Conservation (phyloP, 2,888 invertebrate genomes). For the Macrosiphum euphorbiae region DNA sequence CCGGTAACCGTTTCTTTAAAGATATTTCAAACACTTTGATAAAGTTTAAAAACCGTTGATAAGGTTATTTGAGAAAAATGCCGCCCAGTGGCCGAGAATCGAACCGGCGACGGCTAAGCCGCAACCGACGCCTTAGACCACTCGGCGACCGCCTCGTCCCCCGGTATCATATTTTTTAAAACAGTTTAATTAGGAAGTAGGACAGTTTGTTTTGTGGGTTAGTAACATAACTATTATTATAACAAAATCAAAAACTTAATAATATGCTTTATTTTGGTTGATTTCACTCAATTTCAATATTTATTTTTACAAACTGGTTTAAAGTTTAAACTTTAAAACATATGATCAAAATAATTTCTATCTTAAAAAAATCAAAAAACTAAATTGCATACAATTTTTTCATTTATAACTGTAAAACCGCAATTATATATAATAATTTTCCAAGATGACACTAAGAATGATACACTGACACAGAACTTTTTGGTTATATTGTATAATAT, state of each 20-base stretch:
- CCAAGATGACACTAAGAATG: too few relatives aligned
- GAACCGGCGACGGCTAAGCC: too few relatives aligned
- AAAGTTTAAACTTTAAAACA: neutral
- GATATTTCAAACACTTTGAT: too few relatives aligned
- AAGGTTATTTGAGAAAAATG: too few relatives aligned
- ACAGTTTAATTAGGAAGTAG: too few relatives aligned
- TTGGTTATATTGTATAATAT: neutral
- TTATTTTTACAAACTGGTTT: neutral
- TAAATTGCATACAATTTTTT: too few relatives aligned
- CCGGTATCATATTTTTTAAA: neutral
- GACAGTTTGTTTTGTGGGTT: neutral
- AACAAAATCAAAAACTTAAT: neutral
- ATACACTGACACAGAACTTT: too few relatives aligned
- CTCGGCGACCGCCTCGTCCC: too few relatives aligned
- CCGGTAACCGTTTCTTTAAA: neutral
- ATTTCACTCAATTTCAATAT: neutral
- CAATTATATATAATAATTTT: too few relatives aligned
- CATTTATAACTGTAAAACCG: too few relatives aligned
- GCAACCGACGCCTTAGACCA: too few relatives aligned
- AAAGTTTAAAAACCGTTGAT: neutral
- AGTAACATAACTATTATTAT: neutral
- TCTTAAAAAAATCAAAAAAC: neutral
- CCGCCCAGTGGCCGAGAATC: too few relatives aligned
- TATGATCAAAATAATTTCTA: neutral
- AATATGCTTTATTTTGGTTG: neutral